phyloP scores from a whole-genome alignment of 2,113 vertebrate genomes.

The Misgurnus mizolepis region DNA sequence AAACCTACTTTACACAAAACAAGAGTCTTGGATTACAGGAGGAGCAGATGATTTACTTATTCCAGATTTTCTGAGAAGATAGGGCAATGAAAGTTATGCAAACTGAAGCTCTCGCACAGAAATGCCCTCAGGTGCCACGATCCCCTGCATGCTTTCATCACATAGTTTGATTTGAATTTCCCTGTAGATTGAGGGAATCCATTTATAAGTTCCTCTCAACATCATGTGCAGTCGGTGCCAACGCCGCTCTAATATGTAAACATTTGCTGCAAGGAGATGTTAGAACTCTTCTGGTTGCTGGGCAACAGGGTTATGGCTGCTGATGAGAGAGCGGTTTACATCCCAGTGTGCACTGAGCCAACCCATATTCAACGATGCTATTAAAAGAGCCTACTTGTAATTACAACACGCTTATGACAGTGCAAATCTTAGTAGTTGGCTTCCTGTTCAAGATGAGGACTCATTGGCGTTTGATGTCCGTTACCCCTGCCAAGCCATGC shows the following conservation, averaged over 20 bases:
- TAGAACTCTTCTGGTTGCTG: slow-evolving; percentile 24
- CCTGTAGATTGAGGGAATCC: slow-evolving; percentile 22
- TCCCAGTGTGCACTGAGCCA: background rate
- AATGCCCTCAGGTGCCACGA: background rate
- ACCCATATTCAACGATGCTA: background rate
- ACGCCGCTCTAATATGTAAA: slow-evolving; percentile 35
- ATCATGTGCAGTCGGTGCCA: background rate
- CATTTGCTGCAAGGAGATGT: slow-evolving; percentile 18
- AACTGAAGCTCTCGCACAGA: background rate
- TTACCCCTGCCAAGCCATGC: slow-evolving; percentile 56
- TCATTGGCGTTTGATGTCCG: slow-evolving; percentile 64
- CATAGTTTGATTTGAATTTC: background rate
- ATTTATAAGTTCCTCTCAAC: slow-evolving; percentile 24
- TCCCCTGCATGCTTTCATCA: background rate
- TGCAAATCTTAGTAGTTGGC: slow-evolving; percentile 56
- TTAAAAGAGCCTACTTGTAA: slow-evolving; percentile 51
- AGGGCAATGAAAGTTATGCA: slow-evolving; percentile 2
- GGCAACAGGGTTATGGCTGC: slow-evolving; percentile 32
- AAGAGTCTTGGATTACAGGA: background rate
- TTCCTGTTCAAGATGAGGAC: slow-evolving; percentile 53
- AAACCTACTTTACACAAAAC: background rate
- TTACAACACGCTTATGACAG: slow-evolving; percentile 59
- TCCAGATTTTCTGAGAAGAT: slow-evolving; percentile 15
- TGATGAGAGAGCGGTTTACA: slow-evolving; percentile 30
- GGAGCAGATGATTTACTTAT: background rate